A percentile compares a stretch with the other conserved stretches of the same genome.
Evolutionary conservation across 1,140 invertebrate species (phyloP).

Genomic region (Tyrophagus putrescentiae): DNA sequence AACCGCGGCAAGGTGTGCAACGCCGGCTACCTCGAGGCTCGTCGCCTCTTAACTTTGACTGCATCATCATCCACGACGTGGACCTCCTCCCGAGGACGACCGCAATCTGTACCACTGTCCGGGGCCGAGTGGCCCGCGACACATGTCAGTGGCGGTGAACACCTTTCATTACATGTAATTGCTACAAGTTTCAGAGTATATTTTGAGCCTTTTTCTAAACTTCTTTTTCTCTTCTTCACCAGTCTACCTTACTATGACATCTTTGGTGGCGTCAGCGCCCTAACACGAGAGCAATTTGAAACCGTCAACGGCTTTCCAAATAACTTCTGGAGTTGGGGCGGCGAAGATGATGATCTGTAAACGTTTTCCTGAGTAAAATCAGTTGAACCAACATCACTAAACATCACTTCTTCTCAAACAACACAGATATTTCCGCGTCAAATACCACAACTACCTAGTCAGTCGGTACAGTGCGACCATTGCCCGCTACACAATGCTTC

Average conservation of each 20-base stretch:
- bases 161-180: slow-evolving; percentile 28
- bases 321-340: slow-evolving; percentile 81
- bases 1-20: slow-evolving; percentile 88
- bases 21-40: slow-evolving; percentile 74
- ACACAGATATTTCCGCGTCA: slow-evolving; percentile 39
- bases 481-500: slow-evolving; percentile 74
- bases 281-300: slow-evolving; percentile 61
- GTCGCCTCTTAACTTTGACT: slow-evolving; percentile 44
- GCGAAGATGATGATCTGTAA: slow-evolving; percentile 84
- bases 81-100: slow-evolving; percentile 84
- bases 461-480: slow-evolving; percentile 68
- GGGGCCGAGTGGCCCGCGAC: slow-evolving; percentile 35
- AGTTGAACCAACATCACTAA: no score
- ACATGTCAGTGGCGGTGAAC: slow-evolving; percentile 31
- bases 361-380: no score
- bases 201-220: background rate
- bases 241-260: slow-evolving; percentile 31
- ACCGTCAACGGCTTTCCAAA: slow-evolving; percentile 79
- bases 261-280: slow-evolving; percentile 62
- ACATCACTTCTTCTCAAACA: no score
- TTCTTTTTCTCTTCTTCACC: background rate
- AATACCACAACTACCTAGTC: slow-evolving; percentile 59
- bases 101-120: slow-evolving; percentile 79
- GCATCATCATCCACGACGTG: slow-evolving; percentile 54
- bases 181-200: background rate